Base-by-base conservation (phyloP, 2,888 invertebrate genomes). In the Coremacera marginata region DNA sequence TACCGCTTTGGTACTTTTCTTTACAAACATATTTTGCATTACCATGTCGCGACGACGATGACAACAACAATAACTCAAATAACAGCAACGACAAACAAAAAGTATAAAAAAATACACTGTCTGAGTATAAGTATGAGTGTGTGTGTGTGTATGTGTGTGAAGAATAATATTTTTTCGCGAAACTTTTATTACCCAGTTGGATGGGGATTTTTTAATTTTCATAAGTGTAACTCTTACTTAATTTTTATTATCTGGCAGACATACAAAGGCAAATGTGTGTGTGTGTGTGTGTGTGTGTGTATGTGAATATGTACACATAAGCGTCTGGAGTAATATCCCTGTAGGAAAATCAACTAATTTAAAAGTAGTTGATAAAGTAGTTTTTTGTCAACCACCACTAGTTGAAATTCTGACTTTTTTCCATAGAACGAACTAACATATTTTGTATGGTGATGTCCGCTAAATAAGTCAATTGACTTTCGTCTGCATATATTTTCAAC, bases 161-260 rank as follows among this genome's bases (percentile, higher is more conserved):
- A 11, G 37, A 9, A 19, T 31, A 22, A n/a, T 37, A 22, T 67
- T 19, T 67, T 37, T 67, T 27, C 31, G n/a, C 14, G n/a, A 14
- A 27, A 52, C 27, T 70, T 70, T 57, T 71, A 37, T 57, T 37
- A 19, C 67, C 68, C 75, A 76, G 68, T 82, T 83, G 84, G 68
- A 77, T 79, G 75, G 81, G 81, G 84, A 83, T 83, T 83, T 85
- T 84, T 85, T 85, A 84, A 85, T 85, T 85, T 84, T 81, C 82
- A 85, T 83, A 85, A 85, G 83, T 84, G 85, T 81, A 70, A 71
- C 62, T 81, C 77, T 78, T 81, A 84, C 82, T 83, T 85, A 81
- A 84, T 85, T 84, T 84, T 84, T 84, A 84, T 84, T 80, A 81
- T 60, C 57, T 0, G 27, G 11, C 57, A 60, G 57, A 60, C 57